Base-by-base conservation (phyloP, 2,113 vertebrate genomes). In the Acinonyx jubatus region DNA sequence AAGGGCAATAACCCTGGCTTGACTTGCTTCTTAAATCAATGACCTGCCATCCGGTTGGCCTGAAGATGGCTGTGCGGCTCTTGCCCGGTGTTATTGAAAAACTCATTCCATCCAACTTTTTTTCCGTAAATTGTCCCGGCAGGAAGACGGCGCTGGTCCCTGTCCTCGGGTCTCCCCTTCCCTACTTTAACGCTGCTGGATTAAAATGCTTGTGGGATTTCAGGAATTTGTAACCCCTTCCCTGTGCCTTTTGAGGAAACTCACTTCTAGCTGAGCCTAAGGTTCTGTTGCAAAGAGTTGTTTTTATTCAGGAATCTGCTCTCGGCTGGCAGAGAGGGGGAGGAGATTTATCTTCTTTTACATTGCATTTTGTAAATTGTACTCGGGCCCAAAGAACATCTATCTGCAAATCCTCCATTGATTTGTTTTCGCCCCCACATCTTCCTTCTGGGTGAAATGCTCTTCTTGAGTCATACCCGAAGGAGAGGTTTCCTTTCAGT, bases 101-200 rank as follows among this genome's bases (percentile, higher is more conserved):
- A 99, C 98, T 98, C 98, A 55, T 92, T 95, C 89, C 82, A 4
- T 41, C n/a, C 92, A 98, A 98, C 97, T 98, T 98, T 98, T 94
- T 84, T 18, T 9, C 76, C 0, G 29, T 63, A 0, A 16, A 10
- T 73, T 2, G 55, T 95, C 97, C 98, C 38, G 0, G 11, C 50
- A 29, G 36, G 93, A 69, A 81, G 87, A 21, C 1, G 0, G 7
- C 23, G 25, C 55, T 12, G 1, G 57, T 79, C 96, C 93, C 83
- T 74, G 87, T 90, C 91, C 89, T 80, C 76, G 13, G 25, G 71
- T 2, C 87, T 74, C 90, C 16, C 7, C 23, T 74, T 85, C 92
- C 68, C 89, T 71, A 1, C 74, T 85, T 65, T 48, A 81, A 55
- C 19, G 88, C 89, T 84, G 85, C 94, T 96, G 5, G 80, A n/a